Conservation (phyloP, 2,113 vertebrate species). For the Romanogobio albipinnatus region DNA sequence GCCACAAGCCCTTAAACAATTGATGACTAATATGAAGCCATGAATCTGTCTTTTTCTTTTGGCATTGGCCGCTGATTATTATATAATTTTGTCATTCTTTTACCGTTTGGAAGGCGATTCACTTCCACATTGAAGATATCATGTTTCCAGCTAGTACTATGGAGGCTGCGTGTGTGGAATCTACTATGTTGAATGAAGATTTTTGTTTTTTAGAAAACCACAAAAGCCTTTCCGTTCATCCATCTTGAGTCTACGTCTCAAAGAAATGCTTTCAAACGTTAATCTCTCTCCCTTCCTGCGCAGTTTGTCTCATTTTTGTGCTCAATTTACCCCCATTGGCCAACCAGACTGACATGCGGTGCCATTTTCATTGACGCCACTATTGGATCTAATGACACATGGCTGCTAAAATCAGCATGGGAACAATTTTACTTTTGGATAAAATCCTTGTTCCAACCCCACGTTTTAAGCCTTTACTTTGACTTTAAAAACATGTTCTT, state of each 20-base stretch:
- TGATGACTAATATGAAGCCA: conserved; percentile 27
- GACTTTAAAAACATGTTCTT: conserved; percentile 40
- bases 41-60: conserved; percentile 7
- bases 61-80: conserved; percentile 12
- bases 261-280: not conserved
- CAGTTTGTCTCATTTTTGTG: conserved; percentile 4
- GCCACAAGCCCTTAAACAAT: conserved; percentile 22
- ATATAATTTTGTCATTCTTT: conserved; percentile 39
- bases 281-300: not conserved
- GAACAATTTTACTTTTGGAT: conserved; percentile 40
- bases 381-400: conserved; percentile 26
- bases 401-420: conserved; percentile 42
- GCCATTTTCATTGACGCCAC: conserved; percentile 13
- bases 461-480: conserved; percentile 19
- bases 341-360: not conserved
- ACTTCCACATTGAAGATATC: conserved; percentile 7
- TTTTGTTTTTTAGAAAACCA: not conserved
- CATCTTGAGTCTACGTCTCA: not conserved
- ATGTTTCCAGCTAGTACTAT: conserved; percentile 33
- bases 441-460: conserved; percentile 1
- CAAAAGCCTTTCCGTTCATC: conserved; percentile 3
- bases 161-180: conserved; percentile 36
- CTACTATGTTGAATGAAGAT: not conserved
- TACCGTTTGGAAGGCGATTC: conserved; percentile 35
- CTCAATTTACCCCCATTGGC: not conserved